These are phyloP conservation scores for Miltochrista miniata DNA, from an alignment of 2,888 invertebrate species.

Conservation along the genomic window DNA sequence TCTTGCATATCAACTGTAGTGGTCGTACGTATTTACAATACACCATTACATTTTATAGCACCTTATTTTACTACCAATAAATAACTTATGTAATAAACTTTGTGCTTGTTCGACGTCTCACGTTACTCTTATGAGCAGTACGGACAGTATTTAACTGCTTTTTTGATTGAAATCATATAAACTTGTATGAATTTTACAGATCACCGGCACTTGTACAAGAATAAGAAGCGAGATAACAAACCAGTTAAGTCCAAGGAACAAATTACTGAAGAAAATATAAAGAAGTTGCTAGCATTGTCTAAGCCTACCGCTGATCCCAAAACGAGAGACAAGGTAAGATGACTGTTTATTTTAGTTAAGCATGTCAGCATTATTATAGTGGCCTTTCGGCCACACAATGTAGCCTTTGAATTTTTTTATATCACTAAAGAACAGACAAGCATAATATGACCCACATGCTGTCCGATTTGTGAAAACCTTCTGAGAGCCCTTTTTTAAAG, in stretches of 20 bases:
- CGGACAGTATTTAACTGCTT: background rate
- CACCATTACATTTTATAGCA: background rate
- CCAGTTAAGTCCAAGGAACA: constrained; percentile 45
- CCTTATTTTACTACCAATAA: background rate
- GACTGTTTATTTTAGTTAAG: too few relatives aligned
- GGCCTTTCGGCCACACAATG: too few relatives aligned
- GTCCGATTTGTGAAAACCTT: too few relatives aligned
- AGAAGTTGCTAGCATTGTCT: constrained; percentile 76
- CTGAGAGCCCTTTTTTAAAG: too few relatives aligned
- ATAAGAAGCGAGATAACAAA: constrained; percentile 41
- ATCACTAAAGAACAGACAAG: too few relatives aligned
- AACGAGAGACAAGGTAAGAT: constrained; percentile 73
- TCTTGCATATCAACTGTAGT: background rate
- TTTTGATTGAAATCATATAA: background rate
- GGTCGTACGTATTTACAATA: background rate
- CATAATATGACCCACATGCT: too few relatives aligned
- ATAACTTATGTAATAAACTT: background rate
- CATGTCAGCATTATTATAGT: too few relatives aligned
- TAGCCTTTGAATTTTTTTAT: too few relatives aligned
- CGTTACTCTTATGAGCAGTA: background rate
- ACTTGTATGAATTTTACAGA: constrained; percentile 17
- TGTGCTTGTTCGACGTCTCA: background rate
- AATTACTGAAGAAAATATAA: constrained; percentile 70
- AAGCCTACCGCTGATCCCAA: constrained; percentile 56
- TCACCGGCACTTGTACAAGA: constrained; percentile 40